Percentiles rank a stretch among this genome's conserved stretches.
phyloP scores from a whole-genome alignment of 2,888 invertebrate genomes.

The Trichogramma dendrolimi region DNA sequence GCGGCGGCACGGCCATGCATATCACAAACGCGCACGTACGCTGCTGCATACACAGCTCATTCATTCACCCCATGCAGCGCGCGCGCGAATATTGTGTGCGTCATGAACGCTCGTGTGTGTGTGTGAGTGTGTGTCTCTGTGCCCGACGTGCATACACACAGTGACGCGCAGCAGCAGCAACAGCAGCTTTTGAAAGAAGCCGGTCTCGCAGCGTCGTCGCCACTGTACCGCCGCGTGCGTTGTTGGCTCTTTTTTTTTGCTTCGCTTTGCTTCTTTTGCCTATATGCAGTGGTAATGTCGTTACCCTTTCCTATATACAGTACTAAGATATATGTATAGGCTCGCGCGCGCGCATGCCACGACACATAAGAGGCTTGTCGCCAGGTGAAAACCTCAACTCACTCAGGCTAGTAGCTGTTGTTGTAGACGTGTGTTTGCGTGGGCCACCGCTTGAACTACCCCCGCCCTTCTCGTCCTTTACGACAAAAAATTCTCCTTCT shows the following conservation, averaged over 20 bases:
- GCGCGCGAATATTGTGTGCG: no score
- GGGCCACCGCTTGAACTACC: not conserved
- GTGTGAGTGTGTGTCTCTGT: not conserved
- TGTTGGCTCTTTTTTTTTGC: conserved; percentile 8
- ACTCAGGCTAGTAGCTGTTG: conserved; percentile 16
- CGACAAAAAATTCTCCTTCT: no score
- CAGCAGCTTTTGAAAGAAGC: conserved; percentile 26
- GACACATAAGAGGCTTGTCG: conserved; percentile 7
- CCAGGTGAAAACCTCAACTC: conserved; percentile 27
- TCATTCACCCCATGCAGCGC: no score
- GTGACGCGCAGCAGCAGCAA: conserved; percentile 3
- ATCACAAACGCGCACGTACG: no score
- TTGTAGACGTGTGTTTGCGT: not conserved
- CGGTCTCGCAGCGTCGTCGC: conserved; percentile 23
- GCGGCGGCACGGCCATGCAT: no score
- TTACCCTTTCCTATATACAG: not conserved
- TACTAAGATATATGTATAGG: no score
- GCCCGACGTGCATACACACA: not conserved
- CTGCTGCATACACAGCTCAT: no score
- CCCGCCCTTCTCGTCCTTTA: no score
- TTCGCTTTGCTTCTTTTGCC: not conserved
- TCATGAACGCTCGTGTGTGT: not conserved
- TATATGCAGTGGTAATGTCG: not conserved
- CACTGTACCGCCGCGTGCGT: not conserved
- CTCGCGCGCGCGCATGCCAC: not conserved